These are phyloP conservation scores for Phengaris arion DNA, from an alignment of 2,888 invertebrate genomes.

Conservation along the genomic window DNA sequence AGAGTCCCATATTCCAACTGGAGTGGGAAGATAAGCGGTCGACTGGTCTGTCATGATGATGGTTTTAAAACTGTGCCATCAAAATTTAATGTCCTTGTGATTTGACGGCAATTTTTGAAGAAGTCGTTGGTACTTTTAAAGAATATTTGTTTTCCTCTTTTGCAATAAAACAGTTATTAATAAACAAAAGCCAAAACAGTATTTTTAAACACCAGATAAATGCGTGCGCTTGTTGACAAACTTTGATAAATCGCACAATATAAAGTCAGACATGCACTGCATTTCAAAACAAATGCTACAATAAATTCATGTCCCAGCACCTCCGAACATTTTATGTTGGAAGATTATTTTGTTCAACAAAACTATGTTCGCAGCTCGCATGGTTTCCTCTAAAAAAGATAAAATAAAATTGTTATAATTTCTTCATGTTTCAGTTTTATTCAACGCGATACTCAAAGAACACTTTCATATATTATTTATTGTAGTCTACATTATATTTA, in stretches of 20 bases:
- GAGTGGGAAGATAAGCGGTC: too few species aligned
- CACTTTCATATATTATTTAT: background rate
- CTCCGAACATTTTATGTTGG: slow-evolving; percentile 23
- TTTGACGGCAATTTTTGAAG: too few species aligned
- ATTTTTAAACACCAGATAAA: slow-evolving; percentile 52
- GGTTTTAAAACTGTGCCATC: too few species aligned
- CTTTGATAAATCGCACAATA: slow-evolving; percentile 37
- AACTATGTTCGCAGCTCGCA: slow-evolving; percentile 15
- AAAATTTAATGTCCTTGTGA: too few species aligned
- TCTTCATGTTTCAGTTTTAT: slow-evolving; percentile 10
- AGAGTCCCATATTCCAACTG: too few species aligned
- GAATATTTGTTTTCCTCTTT: background rate
- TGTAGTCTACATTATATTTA: background rate
- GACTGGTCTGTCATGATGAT: too few species aligned
- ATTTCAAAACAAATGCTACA: slow-evolving; percentile 30
- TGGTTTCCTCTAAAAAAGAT: slow-evolving; percentile 13
- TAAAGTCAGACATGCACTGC: slow-evolving; percentile 32
- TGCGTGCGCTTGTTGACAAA: slow-evolving; percentile 50
- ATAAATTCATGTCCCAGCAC: slow-evolving; percentile 29
- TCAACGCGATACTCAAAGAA: slow-evolving; percentile 2
- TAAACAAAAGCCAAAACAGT: background rate
- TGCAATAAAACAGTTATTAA: background rate
- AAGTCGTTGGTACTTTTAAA: too few species aligned
- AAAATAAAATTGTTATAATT: slow-evolving; percentile 18
- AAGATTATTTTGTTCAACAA: slow-evolving; percentile 23